These are phyloP conservation scores for Trilocha varians DNA, from an alignment of 2,888 invertebrate genomes.

Conservation along the genomic window DNA sequence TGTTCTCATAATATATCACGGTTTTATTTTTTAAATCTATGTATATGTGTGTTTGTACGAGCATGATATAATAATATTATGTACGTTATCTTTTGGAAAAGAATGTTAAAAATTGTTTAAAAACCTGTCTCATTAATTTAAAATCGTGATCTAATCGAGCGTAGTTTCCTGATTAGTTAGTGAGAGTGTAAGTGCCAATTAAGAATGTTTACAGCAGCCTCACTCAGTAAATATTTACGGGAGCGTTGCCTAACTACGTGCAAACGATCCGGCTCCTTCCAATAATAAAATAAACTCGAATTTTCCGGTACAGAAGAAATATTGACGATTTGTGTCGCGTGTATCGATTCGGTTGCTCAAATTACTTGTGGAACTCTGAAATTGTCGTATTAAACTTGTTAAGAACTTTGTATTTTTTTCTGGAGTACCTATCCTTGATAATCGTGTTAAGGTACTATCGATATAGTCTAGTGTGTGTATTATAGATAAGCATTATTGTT, in stretches of 20 bases:
- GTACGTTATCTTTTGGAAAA: too few species aligned
- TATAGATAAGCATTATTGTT: too few species aligned
- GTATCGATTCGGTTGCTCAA: too few species aligned
- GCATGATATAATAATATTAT: too few species aligned
- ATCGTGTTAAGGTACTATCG: too few species aligned
- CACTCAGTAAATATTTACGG: slow-evolving; percentile 26
- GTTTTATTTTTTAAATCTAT: too few species aligned
- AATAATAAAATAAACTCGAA: slow-evolving; percentile 17
- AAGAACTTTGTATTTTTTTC: too few species aligned
- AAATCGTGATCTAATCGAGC: slow-evolving; percentile 1
- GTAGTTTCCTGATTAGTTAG: slow-evolving; percentile 27
- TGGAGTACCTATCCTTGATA: too few species aligned
- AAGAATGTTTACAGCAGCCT: slow-evolving; percentile 27
- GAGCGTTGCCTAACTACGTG: slow-evolving; percentile 18
- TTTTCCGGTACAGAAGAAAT: slow-evolving; percentile 14
- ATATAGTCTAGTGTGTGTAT: too few species aligned
- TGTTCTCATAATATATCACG: too few species aligned
- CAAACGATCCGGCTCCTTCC: slow-evolving; percentile 17
- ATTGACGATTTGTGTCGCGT: slow-evolving; percentile 5
- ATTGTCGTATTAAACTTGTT: slow-evolving; percentile 7
- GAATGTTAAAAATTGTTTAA: neutral
- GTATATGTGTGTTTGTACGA: too few species aligned
- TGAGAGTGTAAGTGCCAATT: slow-evolving; percentile 31
- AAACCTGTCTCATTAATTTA: neutral
- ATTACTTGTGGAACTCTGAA: neutral